phyloP scores from a whole-genome alignment of 2,797 vertebrate species.

The Syndactyla subalaris region DNA sequence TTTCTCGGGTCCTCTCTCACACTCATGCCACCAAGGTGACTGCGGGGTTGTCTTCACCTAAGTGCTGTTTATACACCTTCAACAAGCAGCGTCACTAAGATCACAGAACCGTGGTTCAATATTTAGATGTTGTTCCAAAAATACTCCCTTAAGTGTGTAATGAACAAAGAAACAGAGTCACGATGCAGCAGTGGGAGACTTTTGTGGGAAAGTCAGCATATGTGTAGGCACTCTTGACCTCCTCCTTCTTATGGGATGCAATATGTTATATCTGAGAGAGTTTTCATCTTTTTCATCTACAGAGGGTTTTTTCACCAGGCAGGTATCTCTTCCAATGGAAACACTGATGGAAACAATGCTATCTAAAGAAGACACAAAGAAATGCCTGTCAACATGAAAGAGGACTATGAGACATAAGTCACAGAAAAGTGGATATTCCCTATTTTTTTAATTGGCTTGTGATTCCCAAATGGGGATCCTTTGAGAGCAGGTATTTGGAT shows the following conservation, averaged over 20 bases:
- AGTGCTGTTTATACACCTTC: not conserved
- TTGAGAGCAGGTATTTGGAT: conserved; percentile 54
- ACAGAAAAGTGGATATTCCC: not conserved
- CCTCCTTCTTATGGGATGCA: not conserved
- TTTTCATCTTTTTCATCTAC: not conserved
- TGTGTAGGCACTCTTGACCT: not conserved
- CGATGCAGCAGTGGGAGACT: not conserved
- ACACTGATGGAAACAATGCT: not conserved
- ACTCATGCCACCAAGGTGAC: not conserved
- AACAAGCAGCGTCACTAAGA: not conserved
- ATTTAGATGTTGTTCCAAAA: not conserved
- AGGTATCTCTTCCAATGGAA: not conserved
- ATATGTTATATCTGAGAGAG: not conserved
- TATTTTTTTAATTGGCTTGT: conserved; percentile 31
- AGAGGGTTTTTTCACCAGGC: not conserved
- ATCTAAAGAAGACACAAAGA: not conserved
- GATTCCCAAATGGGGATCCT: conserved; percentile 28
- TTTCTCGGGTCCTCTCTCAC: not conserved
- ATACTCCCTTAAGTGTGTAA: not conserved
- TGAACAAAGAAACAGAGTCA: not conserved
- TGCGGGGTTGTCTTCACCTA: not conserved
- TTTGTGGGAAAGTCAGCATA: not conserved
- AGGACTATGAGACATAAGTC: not conserved
- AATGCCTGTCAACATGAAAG: not conserved
- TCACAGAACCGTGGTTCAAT: not conserved